Conservation (phyloP, 2,113 vertebrate species). For the Saccopteryx leptura region DNA sequence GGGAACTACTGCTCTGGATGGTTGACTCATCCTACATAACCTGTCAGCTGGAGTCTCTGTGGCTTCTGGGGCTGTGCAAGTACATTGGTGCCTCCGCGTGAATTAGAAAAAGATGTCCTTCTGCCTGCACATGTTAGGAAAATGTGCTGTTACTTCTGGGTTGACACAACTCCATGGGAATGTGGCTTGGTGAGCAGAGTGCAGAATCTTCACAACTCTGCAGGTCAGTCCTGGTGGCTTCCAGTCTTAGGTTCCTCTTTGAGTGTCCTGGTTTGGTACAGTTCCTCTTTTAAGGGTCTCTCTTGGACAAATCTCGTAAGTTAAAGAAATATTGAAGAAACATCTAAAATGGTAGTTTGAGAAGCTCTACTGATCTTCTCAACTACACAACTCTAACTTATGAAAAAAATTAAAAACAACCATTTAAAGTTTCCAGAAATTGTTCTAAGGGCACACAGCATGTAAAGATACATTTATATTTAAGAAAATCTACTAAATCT, state of each 20-base stretch:
- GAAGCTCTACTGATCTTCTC: not conserved
- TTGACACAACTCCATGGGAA: not conserved
- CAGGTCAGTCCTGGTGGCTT: not conserved
- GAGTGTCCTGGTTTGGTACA: not conserved
- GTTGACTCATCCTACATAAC: conserved; percentile 80
- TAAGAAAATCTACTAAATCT: conserved; percentile 14
- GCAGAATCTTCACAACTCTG: not conserved
- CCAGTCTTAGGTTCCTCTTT: not conserved
- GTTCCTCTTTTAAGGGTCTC: not conserved
- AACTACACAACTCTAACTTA: not conserved
- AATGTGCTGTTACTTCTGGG: not conserved
- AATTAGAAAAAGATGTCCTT: conserved; percentile 32
- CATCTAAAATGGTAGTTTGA: not conserved
- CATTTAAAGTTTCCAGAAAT: conserved; percentile 20
- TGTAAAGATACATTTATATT: not conserved
- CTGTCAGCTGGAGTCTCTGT: conserved; percentile 76
- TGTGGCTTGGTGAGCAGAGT: not conserved
- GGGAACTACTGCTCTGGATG: conserved; percentile 73
- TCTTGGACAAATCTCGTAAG: not conserved
- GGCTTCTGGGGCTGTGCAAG: conserved; percentile 58
- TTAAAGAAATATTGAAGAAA: not conserved
- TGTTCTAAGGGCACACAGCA: not conserved
- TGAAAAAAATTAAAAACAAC: not conserved
- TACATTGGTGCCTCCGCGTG: conserved; percentile 49
- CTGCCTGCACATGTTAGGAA: not conserved